These are phyloP conservation scores for Lysiphlebus fabarum DNA, from an alignment of 1,140 invertebrate genomes.

Conservation along the genomic window DNA sequence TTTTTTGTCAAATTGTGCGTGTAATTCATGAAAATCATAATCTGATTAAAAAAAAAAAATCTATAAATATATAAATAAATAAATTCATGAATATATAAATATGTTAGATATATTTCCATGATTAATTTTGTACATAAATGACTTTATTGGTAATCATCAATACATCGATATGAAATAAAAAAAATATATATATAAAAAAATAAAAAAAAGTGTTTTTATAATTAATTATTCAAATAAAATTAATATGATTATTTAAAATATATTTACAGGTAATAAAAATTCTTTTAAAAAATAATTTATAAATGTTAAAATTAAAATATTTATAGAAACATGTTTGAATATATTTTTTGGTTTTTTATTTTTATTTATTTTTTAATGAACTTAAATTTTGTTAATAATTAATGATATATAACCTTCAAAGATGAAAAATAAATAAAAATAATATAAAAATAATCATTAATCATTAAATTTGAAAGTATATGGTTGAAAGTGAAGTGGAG, in stretches of 20 bases:
- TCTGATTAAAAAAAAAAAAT: slow-evolving; percentile 8
- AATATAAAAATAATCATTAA: too few relatives aligned
- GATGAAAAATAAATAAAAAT: too few relatives aligned
- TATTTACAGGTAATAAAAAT: neutral
- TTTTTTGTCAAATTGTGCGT: too few relatives aligned
- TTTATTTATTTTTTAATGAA: too few relatives aligned
- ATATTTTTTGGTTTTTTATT: too few relatives aligned
- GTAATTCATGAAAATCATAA: neutral
- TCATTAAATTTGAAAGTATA: too few relatives aligned
- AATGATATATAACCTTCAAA: too few relatives aligned
- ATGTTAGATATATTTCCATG: slow-evolving; percentile 43
- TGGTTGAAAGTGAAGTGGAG: too few relatives aligned
- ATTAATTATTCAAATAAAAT: too few relatives aligned
- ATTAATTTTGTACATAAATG: slow-evolving; percentile 53
- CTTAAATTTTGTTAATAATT: too few relatives aligned
- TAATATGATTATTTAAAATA: neutral
- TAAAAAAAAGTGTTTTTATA: slow-evolving; percentile 11
- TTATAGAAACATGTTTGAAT: too few relatives aligned
- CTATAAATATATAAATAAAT: slow-evolving; percentile 14
- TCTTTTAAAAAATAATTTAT: neutral
- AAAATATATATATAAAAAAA: slow-evolving; percentile 36
- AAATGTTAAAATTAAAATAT: neutral
- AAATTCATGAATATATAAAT: slow-evolving; percentile 26
- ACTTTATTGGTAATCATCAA: slow-evolving; percentile 49
- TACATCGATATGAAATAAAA: slow-evolving; percentile 40